Conservation (phyloP, 2,113 vertebrate species). For the Vulpes ferrilata region DNA sequence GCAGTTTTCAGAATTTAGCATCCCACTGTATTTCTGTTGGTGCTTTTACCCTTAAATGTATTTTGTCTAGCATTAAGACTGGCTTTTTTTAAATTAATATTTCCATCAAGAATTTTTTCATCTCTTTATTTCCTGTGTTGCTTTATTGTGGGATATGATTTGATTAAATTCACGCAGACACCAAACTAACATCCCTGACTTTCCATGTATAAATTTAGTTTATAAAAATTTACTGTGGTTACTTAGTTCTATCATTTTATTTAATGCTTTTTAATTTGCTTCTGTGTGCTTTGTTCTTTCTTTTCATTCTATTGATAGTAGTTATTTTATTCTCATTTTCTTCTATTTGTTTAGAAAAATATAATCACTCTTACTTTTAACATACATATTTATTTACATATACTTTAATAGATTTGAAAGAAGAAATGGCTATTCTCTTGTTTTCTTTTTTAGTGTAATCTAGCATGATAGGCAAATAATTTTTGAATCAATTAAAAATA, state of each 20-base stretch:
- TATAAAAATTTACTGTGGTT: not conserved
- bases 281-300: not conserved
- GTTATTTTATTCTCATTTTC: not conserved
- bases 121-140: not conserved
- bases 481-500: not conserved
- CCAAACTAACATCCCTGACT: not conserved
- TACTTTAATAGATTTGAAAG: not conserved
- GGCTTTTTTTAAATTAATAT: not conserved
- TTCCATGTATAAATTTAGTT: not conserved
- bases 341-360: not conserved
- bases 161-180: not conserved
- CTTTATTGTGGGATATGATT: not conserved
- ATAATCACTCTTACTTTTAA: slow-evolving; percentile 23
- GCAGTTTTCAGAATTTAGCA: not conserved
- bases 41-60: not conserved
- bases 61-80: not conserved
- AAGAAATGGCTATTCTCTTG: not conserved
- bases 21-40: not conserved
- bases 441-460: not conserved
- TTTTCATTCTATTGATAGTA: not conserved
- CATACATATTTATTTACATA: not conserved
- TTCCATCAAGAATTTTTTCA: not conserved
- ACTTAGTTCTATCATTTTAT: not conserved
- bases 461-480: not conserved
- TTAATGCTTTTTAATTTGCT: not conserved